These are phyloP conservation scores for Melanargia galathea DNA, from an alignment of 2,888 invertebrate species.

Conservation along the genomic window DNA sequence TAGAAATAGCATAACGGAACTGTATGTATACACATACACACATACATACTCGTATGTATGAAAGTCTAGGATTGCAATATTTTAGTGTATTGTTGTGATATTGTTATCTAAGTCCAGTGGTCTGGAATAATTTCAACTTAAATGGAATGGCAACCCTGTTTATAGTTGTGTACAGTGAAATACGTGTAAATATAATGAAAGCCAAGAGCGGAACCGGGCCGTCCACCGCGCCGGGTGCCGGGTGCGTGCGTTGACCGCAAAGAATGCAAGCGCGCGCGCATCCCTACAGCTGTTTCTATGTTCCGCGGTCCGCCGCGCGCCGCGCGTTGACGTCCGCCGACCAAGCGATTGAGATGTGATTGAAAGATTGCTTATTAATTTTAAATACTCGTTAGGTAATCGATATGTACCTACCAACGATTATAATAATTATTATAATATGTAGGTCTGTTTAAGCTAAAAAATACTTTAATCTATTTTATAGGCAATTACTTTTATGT, in stretches of 20 bases:
- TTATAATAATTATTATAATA: no score
- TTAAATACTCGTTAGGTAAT: neutral
- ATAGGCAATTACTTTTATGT: no score
- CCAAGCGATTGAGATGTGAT: slow-evolving; percentile 26
- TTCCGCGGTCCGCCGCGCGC: no score
- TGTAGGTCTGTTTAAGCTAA: no score
- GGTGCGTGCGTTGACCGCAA: slow-evolving; percentile 70
- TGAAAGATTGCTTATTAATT: slow-evolving; percentile 15
- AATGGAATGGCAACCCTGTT: slow-evolving; percentile 12
- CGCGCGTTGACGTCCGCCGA: slow-evolving; percentile 28
- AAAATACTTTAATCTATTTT: no score
- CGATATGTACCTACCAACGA: no score
- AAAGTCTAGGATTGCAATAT: no score
- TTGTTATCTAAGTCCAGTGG: neutral
- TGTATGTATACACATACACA: no score
- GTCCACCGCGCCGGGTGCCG: slow-evolving; percentile 38
- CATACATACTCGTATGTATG: no score
- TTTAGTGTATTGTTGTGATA: no score
- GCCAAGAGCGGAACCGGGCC: slow-evolving; percentile 43
- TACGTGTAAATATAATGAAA: slow-evolving; percentile 22
- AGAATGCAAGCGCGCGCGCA: slow-evolving; percentile 60
- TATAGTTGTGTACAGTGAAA: slow-evolving; percentile 4
- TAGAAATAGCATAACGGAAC: no score
- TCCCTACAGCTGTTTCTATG: slow-evolving; percentile 57
- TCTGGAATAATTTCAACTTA: neutral